A percentile compares a stretch with the other conserved stretches of the same genome.
phyloP scores from a whole-genome alignment of 1,140 invertebrate species.

The Maniola jurtina region DNA sequence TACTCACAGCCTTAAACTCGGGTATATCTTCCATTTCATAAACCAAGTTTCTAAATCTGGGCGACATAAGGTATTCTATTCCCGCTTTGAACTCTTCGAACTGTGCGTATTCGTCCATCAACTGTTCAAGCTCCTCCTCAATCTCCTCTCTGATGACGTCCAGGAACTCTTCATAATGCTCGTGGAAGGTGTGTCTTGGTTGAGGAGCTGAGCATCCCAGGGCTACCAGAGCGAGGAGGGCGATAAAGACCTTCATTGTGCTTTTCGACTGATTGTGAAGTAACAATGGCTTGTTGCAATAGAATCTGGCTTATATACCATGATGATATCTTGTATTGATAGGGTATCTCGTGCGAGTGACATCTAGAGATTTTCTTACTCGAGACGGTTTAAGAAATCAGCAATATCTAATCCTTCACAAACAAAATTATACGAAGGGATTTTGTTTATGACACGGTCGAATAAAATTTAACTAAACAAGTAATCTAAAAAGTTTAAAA shows the following conservation, averaged over 20 bases:
- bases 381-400: no score
- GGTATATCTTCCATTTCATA: slow-evolving; percentile 66
- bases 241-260: slow-evolving; percentile 54
- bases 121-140: slow-evolving; percentile 37
- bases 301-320: slow-evolving; percentile 11
- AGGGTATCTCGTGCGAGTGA: slow-evolving; percentile 11
- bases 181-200: slow-evolving; percentile 60
- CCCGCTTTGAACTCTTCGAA: slow-evolving; percentile 55
- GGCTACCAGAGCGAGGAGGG: slow-evolving; percentile 45
- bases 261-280: background rate
- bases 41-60: slow-evolving; percentile 53
- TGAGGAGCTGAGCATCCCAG: slow-evolving; percentile 52
- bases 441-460: no score
- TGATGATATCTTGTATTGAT: slow-evolving; percentile 22
- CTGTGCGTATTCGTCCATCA: slow-evolving; percentile 47
- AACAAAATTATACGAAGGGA: no score
- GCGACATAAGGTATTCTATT: slow-evolving; percentile 45
- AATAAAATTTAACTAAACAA: no score
- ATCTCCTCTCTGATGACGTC: slow-evolving; percentile 47
- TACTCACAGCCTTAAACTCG: slow-evolving; percentile 66
- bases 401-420: no score
- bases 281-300: background rate
- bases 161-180: slow-evolving; percentile 62
- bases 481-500: no score
- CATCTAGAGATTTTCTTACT: background rate